These are phyloP conservation scores for Watsonalla cultraria DNA, from an alignment of 2,888 invertebrate genomes.

Conservation along the genomic window DNA sequence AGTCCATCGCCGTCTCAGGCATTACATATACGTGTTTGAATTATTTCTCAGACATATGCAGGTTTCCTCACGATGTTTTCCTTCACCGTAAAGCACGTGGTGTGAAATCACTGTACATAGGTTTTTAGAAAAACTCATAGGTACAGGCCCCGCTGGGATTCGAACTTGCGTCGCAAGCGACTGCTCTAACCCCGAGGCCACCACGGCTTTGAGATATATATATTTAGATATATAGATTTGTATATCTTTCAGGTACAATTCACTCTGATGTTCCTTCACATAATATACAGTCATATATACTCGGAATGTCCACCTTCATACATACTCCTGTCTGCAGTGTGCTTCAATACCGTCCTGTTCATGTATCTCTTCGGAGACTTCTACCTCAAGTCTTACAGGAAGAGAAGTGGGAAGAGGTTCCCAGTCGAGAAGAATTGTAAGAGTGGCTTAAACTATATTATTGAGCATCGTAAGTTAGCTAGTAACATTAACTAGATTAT, in stretches of 20 bases:
- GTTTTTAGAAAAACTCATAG: no score
- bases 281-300: slow-evolving; percentile 20
- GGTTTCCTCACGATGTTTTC: no score
- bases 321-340: slow-evolving; percentile 22
- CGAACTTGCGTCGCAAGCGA: no score
- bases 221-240: background rate
- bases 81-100: no score
- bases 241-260: slow-evolving; percentile 44
- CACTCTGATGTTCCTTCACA: slow-evolving; percentile 32
- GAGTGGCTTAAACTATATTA: slow-evolving; percentile 17
- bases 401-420: slow-evolving; percentile 10
- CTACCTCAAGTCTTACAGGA: slow-evolving; percentile 32
- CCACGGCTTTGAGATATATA: no score
- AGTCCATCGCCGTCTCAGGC: no score
- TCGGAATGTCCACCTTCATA: slow-evolving; percentile 40
- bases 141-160: no score
- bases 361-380: slow-evolving; percentile 44
- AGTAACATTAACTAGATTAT: slow-evolving; percentile 15
- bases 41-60: no score
- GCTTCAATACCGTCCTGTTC: slow-evolving; percentile 34
- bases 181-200: no score
- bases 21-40: no score
- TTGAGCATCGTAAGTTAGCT: slow-evolving; percentile 22
- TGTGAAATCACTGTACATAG: no score
- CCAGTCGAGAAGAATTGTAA: slow-evolving; percentile 8